These are phyloP conservation scores for Psettodes erumei DNA, from an alignment of 2,113 vertebrate species.

Conservation along the genomic window DNA sequence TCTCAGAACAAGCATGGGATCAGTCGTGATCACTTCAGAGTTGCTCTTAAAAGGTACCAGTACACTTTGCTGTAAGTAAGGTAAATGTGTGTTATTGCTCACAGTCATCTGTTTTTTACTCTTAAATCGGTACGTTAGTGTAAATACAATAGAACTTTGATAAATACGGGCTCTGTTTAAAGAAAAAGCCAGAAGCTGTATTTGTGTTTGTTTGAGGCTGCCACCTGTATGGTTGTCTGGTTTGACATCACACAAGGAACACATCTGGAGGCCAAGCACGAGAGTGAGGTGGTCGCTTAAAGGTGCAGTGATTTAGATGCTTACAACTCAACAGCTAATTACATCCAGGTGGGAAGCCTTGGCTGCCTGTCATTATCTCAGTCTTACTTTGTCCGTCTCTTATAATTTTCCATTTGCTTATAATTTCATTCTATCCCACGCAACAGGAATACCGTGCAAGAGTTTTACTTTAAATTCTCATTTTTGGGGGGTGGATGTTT, in stretches of 20 bases:
- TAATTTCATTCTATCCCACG: not conserved
- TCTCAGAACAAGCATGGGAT: no score
- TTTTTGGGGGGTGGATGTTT: not conserved
- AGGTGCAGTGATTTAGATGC: slow-evolving; percentile 3
- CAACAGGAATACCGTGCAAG: not conserved
- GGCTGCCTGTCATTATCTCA: not conserved
- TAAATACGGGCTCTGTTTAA: not conserved
- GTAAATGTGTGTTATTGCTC: no score
- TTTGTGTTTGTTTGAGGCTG: not conserved
- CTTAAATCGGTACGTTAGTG: not conserved
- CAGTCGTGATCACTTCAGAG: no score
- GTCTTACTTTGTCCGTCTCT: slow-evolving; percentile 2
- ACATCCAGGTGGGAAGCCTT: slow-evolving; percentile 1
- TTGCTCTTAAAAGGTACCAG: no score
- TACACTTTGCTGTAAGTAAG: no score
- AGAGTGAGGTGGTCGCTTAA: not conserved
- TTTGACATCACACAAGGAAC: slow-evolving; percentile 1
- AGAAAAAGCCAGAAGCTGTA: not conserved
- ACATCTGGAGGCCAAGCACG: not conserved
- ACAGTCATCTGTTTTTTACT: no score
- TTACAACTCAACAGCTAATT: slow-evolving; percentile 2
- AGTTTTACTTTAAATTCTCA: not conserved
- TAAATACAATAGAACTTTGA: no score
- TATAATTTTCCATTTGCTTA: not conserved
- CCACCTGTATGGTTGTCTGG: not conserved